Evolutionary conservation across 1,140 invertebrate genomes (phyloP).

Genomic region (Meloidogyne exigua): DNA sequence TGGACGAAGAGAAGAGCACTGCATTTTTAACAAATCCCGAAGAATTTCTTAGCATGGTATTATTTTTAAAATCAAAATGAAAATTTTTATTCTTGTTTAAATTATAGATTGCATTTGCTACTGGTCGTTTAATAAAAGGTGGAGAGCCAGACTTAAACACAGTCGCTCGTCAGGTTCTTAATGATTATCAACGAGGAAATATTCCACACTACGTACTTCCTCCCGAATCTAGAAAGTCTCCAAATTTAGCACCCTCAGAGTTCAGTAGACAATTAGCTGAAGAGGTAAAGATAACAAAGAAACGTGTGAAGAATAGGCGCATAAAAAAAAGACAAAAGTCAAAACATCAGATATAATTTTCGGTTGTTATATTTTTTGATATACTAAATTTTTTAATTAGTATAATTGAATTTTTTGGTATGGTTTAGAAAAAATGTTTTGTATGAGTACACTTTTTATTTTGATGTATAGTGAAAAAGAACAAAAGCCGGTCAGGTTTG

Average conservation of each 20-base stretch:
- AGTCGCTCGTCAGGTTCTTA: conserved; percentile 89
- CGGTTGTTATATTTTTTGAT: background rate
- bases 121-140: conserved; percentile 87
- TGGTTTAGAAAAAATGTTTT: too few relatives aligned
- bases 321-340: conserved; percentile 42
- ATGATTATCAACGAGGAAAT: conserved; percentile 85
- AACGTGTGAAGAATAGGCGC: too few relatives aligned
- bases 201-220: conserved; percentile 50
- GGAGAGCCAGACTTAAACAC: conserved; percentile 87
- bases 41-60: conserved; percentile 83
- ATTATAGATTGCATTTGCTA: conserved; percentile 70
- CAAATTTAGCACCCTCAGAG: conserved; percentile 37
- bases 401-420: too few relatives aligned
- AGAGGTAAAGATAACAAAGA: background rate
- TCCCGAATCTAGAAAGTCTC: conserved; percentile 44
- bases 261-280: background rate
- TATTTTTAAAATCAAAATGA: too few relatives aligned
- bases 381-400: too few relatives aligned
- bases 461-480: too few relatives aligned
- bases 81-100: background rate
- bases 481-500: too few relatives aligned
- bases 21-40: conserved; percentile 70
- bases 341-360: conserved; percentile 49
- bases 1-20: background rate
- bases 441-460: too few relatives aligned